phyloP scores from a whole-genome alignment of 37 sponge, comb jelly and placozoan species.

The Chondrosia reniformis region DNA sequence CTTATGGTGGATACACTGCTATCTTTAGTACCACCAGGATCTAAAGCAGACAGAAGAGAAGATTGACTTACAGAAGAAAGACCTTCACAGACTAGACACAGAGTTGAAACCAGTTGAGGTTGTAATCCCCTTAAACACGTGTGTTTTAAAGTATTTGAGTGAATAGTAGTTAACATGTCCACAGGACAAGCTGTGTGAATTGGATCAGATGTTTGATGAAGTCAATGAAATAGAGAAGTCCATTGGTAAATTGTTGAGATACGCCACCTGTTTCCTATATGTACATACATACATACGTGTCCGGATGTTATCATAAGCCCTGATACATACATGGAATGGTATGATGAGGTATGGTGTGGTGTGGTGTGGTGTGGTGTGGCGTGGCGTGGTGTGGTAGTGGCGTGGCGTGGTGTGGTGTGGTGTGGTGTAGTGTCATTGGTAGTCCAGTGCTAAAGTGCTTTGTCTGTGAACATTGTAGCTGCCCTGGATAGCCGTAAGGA shows the following conservation, averaged over 20 bases:
- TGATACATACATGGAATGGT: not conserved
- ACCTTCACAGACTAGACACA: constrained; percentile 34
- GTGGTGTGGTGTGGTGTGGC: not conserved
- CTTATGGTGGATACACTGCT: not conserved
- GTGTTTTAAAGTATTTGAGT: too few relatives aligned
- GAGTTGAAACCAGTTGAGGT: constrained; percentile 70
- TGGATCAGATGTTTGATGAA: constrained; percentile 55
- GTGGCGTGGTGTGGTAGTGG: not conserved
- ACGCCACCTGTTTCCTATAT: not conserved
- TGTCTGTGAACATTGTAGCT: constrained; percentile 34
- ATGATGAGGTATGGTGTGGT: not conserved
- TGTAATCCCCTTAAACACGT: too few relatives aligned
- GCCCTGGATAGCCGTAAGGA: constrained; percentile 54
- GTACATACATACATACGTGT: not conserved
- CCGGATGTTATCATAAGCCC: not conserved
- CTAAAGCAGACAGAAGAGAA: constrained; percentile 47
- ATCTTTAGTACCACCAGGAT: constrained; percentile 44
- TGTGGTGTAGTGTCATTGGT: not conserved
- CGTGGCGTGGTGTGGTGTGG: not conserved
- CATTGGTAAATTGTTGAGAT: constrained; percentile 34
- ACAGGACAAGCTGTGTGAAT: constrained; percentile 44
- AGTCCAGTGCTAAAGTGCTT: not conserved
- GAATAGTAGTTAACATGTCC: not conserved
- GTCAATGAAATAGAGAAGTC: constrained; percentile 35
- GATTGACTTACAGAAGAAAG: constrained; percentile 51